These are phyloP conservation scores for Nemoura dubitans DNA, from an alignment of 2,888 invertebrate genomes.

Conservation along the genomic window DNA sequence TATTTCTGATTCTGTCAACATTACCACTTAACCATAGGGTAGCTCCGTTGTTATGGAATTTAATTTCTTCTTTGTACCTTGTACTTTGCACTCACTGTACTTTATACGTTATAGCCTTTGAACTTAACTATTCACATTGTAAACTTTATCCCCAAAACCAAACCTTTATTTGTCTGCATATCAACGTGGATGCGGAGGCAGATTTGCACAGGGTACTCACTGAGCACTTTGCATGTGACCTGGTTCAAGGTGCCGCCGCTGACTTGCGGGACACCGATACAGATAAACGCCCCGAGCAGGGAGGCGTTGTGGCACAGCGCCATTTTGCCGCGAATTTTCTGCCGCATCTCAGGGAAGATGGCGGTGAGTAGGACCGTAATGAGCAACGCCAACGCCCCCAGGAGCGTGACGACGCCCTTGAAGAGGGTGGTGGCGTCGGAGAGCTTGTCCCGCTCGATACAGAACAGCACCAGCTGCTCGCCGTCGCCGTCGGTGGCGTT, in stretches of 20 bases:
- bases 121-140: no score
- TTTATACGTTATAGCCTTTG: no score
- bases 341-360: conserved; percentile 1
- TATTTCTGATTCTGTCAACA: no score
- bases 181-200: no score
- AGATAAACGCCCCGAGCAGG: background rate
- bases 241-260: background rate
- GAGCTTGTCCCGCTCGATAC: background rate
- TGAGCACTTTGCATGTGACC: background rate
- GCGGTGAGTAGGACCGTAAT: background rate
- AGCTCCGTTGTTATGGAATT: no score
- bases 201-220: no score
- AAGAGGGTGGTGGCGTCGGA: background rate
- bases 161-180: no score
- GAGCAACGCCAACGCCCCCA: background rate
- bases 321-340: conserved; percentile 21
- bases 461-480: background rate
- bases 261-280: background rate
- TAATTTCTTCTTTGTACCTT: no score
- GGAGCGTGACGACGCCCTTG: background rate
- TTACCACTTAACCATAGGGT: no score
- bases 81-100: no score
- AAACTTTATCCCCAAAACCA: no score
- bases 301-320: conserved; percentile 4
- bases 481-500: background rate